Base-by-base conservation (phyloP, 2,797 vertebrate species). In the Amblyraja radiata region DNA sequence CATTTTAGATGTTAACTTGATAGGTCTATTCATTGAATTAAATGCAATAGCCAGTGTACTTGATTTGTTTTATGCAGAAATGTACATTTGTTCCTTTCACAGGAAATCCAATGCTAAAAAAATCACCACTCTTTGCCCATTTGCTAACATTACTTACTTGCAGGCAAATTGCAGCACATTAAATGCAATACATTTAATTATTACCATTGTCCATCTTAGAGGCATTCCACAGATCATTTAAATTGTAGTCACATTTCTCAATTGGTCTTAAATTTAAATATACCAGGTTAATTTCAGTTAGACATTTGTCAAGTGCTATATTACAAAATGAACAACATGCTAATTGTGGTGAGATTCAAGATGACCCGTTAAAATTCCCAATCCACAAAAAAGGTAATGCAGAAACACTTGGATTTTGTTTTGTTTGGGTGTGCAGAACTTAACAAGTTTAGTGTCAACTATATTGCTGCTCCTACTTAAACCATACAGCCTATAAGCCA, bases 401-500 rank as follows among this genome's bases (percentile, higher is more conserved):
- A 88, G 16, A 88, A 88, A 88, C 61, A 88, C 1, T 6, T 78
- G 16, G 68, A 65, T 68, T 86, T 18, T 65, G 68, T 36, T 86
- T 58, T 63, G 58, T 63, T 28, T 58, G 61, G 58, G 28, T 88
- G 61, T 36, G 61, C 63, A 68, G 61, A 23, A 36, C 21, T 88
- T 11, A 84, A 63, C 25, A 25, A 61, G 13, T 65, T 16, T 36
- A 63, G 58, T 65, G n/a, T 65, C 28, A 88, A 32, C 13, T 65
- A 88, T 65, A 32, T 88, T 65, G 28, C 14, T 88, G 65, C 18
- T 88, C 32, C 92, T 90, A 93, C 2, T 68, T 88, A 88, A 36
- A 65, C 63, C 61, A 65, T 68, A 8, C 58, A 68, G 84, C n/a
- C n/a, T 88, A 68, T 36, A 68, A 88, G 32, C 61, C 16, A 68